A percentile compares a stretch with the other conserved stretches of the same genome.
These are phyloP conservation scores for Delia radicum DNA, from an alignment of 1,140 invertebrate genomes.

Conservation along the genomic window DNA sequence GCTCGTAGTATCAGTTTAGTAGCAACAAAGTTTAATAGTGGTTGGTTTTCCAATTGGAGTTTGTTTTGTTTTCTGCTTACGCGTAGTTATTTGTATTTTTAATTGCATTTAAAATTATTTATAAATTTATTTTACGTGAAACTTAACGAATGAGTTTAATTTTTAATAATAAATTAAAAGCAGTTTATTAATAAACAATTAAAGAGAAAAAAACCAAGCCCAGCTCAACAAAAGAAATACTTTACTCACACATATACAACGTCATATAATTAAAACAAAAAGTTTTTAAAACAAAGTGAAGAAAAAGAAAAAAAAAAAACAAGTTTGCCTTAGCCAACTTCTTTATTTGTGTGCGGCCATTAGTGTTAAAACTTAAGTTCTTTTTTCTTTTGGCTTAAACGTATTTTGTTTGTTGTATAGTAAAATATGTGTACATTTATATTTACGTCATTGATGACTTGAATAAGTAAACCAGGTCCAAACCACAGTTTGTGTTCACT, in stretches of 20 bases:
- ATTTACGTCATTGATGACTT: neutral
- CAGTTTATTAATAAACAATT: neutral
- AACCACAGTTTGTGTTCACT: too few species aligned
- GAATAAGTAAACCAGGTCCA: neutral
- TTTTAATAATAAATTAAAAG: too few species aligned
- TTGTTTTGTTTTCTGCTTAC: neutral
- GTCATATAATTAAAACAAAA: neutral
- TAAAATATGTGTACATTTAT: neutral
- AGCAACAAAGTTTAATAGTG: neutral
- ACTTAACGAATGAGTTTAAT: too few species aligned
- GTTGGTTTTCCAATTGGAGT: neutral
- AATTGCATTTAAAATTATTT: neutral
- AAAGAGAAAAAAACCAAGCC: neutral
- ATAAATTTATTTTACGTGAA: too few species aligned
- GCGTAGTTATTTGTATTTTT: neutral
- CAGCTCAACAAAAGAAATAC: neutral
- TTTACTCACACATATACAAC: neutral
- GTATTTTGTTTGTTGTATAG: neutral
- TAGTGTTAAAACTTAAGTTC: too few species aligned
- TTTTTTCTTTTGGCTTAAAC: too few species aligned
- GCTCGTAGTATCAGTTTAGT: neutral
- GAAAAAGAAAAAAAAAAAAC: neutral
- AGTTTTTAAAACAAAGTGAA: neutral
- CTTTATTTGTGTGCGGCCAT: neutral
- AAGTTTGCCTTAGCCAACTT: neutral